Evolutionary conservation across 1,140 invertebrate genomes (phyloP).

Genomic region (Glossosoma conforme): DNA sequence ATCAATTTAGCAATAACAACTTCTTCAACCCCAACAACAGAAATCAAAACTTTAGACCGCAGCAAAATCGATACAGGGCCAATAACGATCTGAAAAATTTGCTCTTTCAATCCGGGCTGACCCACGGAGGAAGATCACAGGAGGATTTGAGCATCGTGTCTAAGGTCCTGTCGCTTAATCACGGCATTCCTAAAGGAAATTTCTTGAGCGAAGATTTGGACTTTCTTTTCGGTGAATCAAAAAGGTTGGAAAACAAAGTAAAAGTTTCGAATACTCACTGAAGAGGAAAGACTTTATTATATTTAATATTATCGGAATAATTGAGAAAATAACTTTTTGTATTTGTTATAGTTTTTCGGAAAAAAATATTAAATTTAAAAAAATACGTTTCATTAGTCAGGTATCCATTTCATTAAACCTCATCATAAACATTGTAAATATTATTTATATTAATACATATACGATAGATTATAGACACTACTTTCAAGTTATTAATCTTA

Average conservation of each 20-base stretch:
- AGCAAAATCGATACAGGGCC: conserved; percentile 29
- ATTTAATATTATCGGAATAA: too few relatives aligned
- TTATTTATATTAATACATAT: too few relatives aligned
- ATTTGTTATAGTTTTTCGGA: too few relatives aligned
- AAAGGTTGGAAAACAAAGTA: conserved; percentile 7
- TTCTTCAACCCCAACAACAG: conserved; percentile 13
- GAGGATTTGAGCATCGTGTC: conserved; percentile 75
- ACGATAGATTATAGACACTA: too few relatives aligned
- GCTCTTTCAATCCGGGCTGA: conserved; percentile 58
- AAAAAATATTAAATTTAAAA: too few relatives aligned
- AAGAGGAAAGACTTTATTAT: too few relatives aligned
- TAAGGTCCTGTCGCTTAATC: conserved; percentile 71
- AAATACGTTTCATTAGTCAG: too few relatives aligned
- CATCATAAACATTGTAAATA: too few relatives aligned
- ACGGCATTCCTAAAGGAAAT: conserved; percentile 44
- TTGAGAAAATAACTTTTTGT: too few relatives aligned
- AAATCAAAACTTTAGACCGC: conserved; percentile 14
- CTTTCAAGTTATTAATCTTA: too few relatives aligned
- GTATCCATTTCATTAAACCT: too few relatives aligned
- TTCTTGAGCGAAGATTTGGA: conserved; percentile 5
- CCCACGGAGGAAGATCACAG: conserved; percentile 49
- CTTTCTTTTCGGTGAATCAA: conserved; percentile 15
- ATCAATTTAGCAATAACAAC: conserved; percentile 28
- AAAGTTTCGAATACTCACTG: conserved; percentile 1
- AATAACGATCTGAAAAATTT: conserved; percentile 61